Evolutionary conservation across 2,797 vertebrate genomes (phyloP).

Genomic region (Falco naumanni): DNA sequence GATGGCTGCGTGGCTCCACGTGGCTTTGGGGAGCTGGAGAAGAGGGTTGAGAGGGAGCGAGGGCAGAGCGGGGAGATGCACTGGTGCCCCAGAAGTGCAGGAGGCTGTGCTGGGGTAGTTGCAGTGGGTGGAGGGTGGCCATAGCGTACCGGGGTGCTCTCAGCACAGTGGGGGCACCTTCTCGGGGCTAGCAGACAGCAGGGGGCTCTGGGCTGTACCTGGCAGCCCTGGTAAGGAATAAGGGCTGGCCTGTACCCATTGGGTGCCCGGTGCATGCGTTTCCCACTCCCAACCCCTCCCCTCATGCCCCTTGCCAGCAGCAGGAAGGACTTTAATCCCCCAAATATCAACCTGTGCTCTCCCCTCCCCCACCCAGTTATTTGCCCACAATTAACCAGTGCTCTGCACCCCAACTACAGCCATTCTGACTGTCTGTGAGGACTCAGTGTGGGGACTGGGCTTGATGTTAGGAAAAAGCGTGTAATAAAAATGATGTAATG

Average conservation of each 20-base stretch:
- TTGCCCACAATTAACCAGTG: not conserved
- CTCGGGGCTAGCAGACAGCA: not conserved
- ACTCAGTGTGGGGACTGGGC: not conserved
- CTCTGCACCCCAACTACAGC: not conserved
- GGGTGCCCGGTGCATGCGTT: rapidly evolving
- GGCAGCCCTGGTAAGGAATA: not conserved
- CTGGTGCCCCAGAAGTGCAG: not conserved
- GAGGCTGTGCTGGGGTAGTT: not conserved
- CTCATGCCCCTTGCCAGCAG: not conserved
- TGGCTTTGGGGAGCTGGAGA: not conserved
- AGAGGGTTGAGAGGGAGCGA: not conserved
- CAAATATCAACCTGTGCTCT: not conserved
- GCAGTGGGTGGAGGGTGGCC: not conserved
- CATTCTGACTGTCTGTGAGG: not conserved
- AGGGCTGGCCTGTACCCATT: not conserved
- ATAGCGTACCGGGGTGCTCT: not conserved
- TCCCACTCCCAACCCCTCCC: not conserved
- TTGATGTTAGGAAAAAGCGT: not conserved
- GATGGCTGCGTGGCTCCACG: rapidly evolving
- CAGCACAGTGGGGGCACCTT: not conserved
- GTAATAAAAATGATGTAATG: constrained; percentile 52
- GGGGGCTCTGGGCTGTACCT: not conserved
- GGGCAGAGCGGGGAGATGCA: not conserved
- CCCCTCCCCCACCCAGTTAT: rapidly evolving
- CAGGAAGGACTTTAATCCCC: not conserved